A percentile compares a stretch with the other conserved stretches of the same genome.
phyloP scores from a whole-genome alignment of 2,113 vertebrate genomes.

The Plotosus lineatus region DNA sequence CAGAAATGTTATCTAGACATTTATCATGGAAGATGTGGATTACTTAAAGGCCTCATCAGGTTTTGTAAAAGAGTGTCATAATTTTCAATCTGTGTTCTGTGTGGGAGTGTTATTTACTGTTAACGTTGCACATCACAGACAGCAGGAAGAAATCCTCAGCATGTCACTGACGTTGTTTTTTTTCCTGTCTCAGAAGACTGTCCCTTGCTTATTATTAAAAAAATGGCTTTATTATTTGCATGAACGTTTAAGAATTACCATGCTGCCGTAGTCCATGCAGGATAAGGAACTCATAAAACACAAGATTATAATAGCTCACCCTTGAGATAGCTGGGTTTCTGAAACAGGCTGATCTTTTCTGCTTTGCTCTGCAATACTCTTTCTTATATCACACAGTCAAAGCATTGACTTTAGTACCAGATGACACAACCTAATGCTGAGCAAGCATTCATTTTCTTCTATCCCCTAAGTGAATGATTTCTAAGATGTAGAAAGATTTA shows the following conservation, averaged over 20 bases:
- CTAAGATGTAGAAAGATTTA: neutral
- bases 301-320: neutral
- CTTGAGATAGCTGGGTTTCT: neutral
- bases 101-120: slow-evolving; percentile 30
- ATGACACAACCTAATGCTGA: neutral
- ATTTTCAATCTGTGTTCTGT: neutral
- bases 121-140: slow-evolving; percentile 8
- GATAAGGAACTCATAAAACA: neutral
- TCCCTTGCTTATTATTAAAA: neutral
- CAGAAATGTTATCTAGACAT: neutral
- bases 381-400: neutral
- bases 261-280: neutral
- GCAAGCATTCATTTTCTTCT: slow-evolving; percentile 12
- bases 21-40: neutral
- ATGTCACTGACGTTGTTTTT: slow-evolving; percentile 1
- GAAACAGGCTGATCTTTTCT: neutral
- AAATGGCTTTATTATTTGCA: slow-evolving; percentile 17
- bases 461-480: neutral
- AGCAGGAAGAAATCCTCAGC: neutral
- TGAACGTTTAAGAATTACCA: neutral
- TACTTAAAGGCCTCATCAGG: neutral
- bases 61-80: slow-evolving; percentile 1
- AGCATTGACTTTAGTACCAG: neutral
- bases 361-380: neutral
- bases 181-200: neutral